phyloP scores from a whole-genome alignment of 2,888 invertebrate species.

The Ceriagrion tenellum region DNA sequence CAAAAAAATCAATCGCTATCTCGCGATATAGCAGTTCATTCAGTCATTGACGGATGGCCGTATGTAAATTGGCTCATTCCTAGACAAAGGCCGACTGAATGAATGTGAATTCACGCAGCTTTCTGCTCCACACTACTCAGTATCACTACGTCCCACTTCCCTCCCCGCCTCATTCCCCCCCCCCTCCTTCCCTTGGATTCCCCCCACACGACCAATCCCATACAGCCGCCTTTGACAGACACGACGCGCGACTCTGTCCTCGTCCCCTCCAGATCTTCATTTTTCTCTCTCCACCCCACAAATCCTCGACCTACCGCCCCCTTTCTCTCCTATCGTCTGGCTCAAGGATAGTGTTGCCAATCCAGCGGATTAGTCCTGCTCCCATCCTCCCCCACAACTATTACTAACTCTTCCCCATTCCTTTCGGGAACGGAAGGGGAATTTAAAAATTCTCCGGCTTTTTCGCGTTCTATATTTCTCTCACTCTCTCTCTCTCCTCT shows the following conservation, averaged over 20 bases:
- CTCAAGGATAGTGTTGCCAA: not conserved
- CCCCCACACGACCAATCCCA: not conserved
- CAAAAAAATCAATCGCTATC: too few relatives aligned
- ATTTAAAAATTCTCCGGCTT: too few relatives aligned
- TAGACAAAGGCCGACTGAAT: not conserved
- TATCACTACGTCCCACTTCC: too few relatives aligned
- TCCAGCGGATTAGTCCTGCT: not conserved
- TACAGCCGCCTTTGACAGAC: not conserved
- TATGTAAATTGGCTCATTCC: too few relatives aligned
- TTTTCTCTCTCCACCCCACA: not conserved
- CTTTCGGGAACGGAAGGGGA: too few relatives aligned
- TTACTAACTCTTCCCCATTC: too few relatives aligned
- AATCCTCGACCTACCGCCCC: not conserved
- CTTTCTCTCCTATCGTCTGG: not conserved
- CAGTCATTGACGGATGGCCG: too few relatives aligned
- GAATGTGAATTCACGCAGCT: constrained; percentile 3
- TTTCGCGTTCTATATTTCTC: too few relatives aligned
- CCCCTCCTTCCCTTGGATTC: not conserved
- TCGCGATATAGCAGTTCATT: too few relatives aligned
- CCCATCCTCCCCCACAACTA: not conserved
- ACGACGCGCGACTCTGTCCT: not conserved
- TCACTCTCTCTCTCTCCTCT: too few relatives aligned
- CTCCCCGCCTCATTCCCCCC: not conserved
- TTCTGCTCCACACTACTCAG: not conserved
- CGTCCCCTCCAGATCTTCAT: not conserved